A percentile compares a stretch with the other conserved stretches of the same genome.
phyloP scores from a whole-genome alignment of 2,113 vertebrate genomes.

The Ophthalmolycus amberensis region DNA sequence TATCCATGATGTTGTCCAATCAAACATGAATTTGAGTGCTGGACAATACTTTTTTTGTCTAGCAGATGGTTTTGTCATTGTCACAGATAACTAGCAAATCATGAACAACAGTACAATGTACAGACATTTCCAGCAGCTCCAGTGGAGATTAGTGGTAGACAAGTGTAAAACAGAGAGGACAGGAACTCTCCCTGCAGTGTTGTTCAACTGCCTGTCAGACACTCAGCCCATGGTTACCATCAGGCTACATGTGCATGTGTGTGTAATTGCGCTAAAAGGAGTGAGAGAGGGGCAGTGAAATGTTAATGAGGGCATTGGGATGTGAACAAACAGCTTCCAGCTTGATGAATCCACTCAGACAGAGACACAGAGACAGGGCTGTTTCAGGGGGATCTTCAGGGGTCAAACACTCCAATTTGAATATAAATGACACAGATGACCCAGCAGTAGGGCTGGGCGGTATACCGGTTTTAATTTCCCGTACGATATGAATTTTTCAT shows the following conservation, averaged over 20 bases:
- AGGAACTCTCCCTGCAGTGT: conserved; percentile 19
- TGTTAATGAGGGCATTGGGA: conserved; percentile 75
- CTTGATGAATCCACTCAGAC: conserved; percentile 71
- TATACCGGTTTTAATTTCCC: no score
- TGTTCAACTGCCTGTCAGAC: conserved; percentile 37
- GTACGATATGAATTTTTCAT: no score
- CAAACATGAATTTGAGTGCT: background rate
- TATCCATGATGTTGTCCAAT: background rate
- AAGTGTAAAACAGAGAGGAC: background rate
- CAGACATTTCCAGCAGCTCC: background rate
- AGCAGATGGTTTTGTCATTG: background rate
- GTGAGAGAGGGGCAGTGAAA: conserved; percentile 58
- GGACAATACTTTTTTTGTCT: background rate
- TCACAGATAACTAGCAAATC: background rate
- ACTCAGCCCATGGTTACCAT: conserved; percentile 42
- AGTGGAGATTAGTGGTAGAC: background rate
- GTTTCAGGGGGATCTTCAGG: conserved; percentile 32
- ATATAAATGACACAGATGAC: conserved; percentile 55
- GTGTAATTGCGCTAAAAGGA: conserved; percentile 27
- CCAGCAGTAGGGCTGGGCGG: background rate
- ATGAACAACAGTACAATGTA: background rate
- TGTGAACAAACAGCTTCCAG: conserved; percentile 74
- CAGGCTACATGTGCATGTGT: conserved; percentile 17
- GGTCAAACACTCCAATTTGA: conserved; percentile 54
- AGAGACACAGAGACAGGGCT: conserved; percentile 16